A percentile compares a stretch with the other conserved stretches of the same genome.
Evolutionary conservation across 1,140 invertebrate species (phyloP).

Genomic region (Mactra quadrangularis): DNA sequence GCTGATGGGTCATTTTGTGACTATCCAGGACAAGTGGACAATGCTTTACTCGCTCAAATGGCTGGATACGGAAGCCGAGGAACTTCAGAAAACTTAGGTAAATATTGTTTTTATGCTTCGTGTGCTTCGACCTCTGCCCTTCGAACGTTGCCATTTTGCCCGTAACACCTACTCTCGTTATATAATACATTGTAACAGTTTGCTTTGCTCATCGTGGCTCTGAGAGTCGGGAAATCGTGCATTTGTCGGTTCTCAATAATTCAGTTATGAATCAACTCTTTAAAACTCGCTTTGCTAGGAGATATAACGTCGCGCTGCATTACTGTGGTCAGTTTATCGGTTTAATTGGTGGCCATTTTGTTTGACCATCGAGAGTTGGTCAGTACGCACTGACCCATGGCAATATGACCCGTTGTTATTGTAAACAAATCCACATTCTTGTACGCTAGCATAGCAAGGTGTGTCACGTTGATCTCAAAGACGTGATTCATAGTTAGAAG

Average conservation of each 20-base stretch:
- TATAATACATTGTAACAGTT: slow-evolving; percentile 52
- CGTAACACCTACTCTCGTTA: slow-evolving; percentile 43
- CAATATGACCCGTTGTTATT: slow-evolving; percentile 10
- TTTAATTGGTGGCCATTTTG: slow-evolving; percentile 51
- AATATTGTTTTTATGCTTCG: slow-evolving; percentile 39
- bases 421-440: too few relatives aligned
- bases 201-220: background rate
- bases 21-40: slow-evolving; percentile 48
- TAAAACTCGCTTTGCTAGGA: too few relatives aligned
- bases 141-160: slow-evolving; percentile 33
- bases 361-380: slow-evolving; percentile 40
- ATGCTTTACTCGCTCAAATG: slow-evolving; percentile 44
- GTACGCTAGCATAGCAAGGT: too few relatives aligned
- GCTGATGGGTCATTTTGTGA: slow-evolving; percentile 57
- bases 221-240: background rate
- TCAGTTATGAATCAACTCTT: too few relatives aligned
- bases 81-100: slow-evolving; percentile 43
- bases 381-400: slow-evolving; percentile 51
- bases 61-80: slow-evolving; percentile 29
- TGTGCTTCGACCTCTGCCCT: slow-evolving; percentile 53
- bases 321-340: background rate
- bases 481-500: too few relatives aligned
- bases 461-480: too few relatives aligned
- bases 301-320: too few relatives aligned
- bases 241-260: background rate